These are phyloP conservation scores for Drosophila prostipennis DNA, from an alignment of 2,888 invertebrate genomes.

Conservation along the genomic window DNA sequence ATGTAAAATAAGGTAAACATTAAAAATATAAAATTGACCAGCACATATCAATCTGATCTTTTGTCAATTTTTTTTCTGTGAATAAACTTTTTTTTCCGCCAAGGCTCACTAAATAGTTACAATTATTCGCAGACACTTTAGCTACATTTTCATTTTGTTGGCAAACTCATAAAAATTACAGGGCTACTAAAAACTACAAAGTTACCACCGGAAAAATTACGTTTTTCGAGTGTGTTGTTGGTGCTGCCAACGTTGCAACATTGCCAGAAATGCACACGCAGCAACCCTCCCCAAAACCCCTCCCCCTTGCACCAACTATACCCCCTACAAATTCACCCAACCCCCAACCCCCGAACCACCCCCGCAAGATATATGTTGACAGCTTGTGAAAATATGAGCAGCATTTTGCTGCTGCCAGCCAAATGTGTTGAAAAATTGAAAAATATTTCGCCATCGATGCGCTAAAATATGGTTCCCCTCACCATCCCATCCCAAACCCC, in stretches of 20 bases:
- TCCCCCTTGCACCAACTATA: neutral
- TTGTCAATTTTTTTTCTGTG: too few relatives aligned
- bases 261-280: constrained; percentile 69
- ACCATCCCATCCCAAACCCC: neutral
- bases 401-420: constrained; percentile 76
- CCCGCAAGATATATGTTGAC: constrained; percentile 73
- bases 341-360: constrained; percentile 1
- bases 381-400: constrained; percentile 76
- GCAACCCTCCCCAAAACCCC: constrained; percentile 29
- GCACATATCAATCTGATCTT: too few relatives aligned
- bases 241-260: constrained; percentile 55
- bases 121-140: constrained; percentile 7
- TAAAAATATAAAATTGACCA: too few relatives aligned
- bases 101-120: constrained; percentile 11
- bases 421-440: constrained; percentile 78
- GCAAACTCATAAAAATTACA: constrained; percentile 29
- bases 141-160: constrained; percentile 9
- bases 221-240: constrained; percentile 24
- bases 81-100: neutral
- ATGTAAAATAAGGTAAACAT: too few relatives aligned
- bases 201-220: constrained; percentile 16
- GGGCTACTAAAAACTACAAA: constrained; percentile 31
- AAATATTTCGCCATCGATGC: constrained; percentile 77
- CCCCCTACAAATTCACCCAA: neutral
- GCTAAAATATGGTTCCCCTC: constrained; percentile 68